Evolutionary conservation across 2,888 invertebrate genomes (phyloP), one percentile per base, ranked within the genome.

Genomic region (Calameuta filiformis): DNA sequence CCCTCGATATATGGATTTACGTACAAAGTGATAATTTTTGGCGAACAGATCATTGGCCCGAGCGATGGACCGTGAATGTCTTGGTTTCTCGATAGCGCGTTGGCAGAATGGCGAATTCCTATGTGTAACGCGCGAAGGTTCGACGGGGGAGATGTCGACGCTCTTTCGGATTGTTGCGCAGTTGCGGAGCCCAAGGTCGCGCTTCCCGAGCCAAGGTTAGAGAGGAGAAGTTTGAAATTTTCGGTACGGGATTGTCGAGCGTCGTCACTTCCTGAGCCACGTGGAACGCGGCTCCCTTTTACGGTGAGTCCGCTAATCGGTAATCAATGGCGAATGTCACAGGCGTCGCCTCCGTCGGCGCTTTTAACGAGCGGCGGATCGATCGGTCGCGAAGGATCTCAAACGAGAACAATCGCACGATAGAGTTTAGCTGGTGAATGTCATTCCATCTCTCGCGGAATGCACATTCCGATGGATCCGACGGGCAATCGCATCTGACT

Each of bases 131-230:
- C 56, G 56, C 56, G 56, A 56, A 56, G 56, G 56, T 56, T 56
- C 56, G 23, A 23, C 56, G 23, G 9, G 34, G 37, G 68, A 56
- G 35, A 68, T 4, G 40, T 80, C 81, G 76, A 77, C 31, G 78
- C n/a, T 15, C 75, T n/a, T 79, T 79, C 79, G 85, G 83, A 79
- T 80, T 79, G 79, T 81, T 85, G 82, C 84, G 84, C 81, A 85
- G 84, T 82, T 79, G 79, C 12, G 73, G 68, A 75, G 75, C 79
- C 73, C 85, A 85, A 86, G 85, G 85, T 81, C 84, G 77, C 34
- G 68, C 73, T 76, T 77, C 77, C 78, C 74, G 37, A 56, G 56
- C 69, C 80, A 80, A 80, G 80, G 80, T 77, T 77, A 77, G 35
- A n/a, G 34, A 33, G 31, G 73, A 35, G 73, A 37, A 37, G 35